Evolutionary conservation across 1,140 invertebrate species (phyloP).

Genomic region (Ladona fulva): DNA sequence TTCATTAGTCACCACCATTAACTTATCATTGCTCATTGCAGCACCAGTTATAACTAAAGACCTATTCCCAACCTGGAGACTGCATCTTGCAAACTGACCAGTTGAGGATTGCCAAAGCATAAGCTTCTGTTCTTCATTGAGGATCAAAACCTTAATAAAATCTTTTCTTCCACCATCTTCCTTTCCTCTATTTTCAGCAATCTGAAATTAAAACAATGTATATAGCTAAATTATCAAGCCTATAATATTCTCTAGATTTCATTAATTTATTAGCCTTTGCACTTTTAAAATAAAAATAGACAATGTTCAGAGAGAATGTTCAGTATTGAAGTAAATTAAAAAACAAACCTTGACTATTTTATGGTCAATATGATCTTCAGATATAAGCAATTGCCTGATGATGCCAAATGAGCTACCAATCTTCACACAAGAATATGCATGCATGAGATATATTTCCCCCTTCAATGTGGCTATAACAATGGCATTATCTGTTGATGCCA

Average conservation of each 20-base stretch:
- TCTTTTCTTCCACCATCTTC: too few relatives aligned
- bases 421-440: conserved; percentile 58
- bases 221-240: too few relatives aligned
- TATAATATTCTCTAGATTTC: too few relatives aligned
- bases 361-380: too few relatives aligned
- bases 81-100: background rate
- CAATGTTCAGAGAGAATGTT: too few relatives aligned
- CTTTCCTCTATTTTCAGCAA: too few relatives aligned
- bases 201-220: too few relatives aligned
- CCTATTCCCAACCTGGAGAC: background rate
- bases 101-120: background rate
- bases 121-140: background rate
- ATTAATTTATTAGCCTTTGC: too few relatives aligned
- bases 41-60: background rate
- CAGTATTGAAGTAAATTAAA: too few relatives aligned
- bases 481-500: conserved; percentile 55
- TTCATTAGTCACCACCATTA: background rate
- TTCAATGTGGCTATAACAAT: conserved; percentile 52
- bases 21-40: background rate
- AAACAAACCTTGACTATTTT: too few relatives aligned
- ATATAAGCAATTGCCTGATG: too few relatives aligned
- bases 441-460: conserved; percentile 59
- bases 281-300: too few relatives aligned
- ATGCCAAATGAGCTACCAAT: conserved; percentile 34
- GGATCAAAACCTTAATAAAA: background rate